A percentile compares a stretch with the other conserved stretches of the same genome.
These are phyloP conservation scores for Phataginus tetradactyla DNA, from an alignment of 2,797 vertebrate genomes.

Conservation along the genomic window DNA sequence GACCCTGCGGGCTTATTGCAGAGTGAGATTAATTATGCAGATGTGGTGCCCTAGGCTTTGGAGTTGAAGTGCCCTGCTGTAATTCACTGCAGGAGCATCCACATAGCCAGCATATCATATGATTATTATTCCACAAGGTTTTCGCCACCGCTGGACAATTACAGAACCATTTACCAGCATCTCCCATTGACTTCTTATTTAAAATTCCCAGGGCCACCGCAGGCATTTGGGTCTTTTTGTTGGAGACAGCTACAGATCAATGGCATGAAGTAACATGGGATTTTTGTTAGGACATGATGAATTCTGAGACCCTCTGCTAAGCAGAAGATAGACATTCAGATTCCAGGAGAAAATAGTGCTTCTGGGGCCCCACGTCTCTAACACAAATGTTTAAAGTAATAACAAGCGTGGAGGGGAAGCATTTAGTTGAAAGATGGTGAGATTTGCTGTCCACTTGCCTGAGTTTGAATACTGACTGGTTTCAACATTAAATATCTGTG, in stretches of 20 bases:
- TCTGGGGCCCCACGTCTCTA: neutral
- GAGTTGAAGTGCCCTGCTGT: conserved; percentile 72
- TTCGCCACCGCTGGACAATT: conserved; percentile 63
- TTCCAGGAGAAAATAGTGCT: neutral
- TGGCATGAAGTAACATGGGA: conserved; percentile 46
- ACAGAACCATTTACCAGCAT: conserved; percentile 65
- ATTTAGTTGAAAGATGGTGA: neutral
- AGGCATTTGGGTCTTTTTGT: conserved; percentile 45
- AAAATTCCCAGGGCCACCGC: conserved; percentile 71
- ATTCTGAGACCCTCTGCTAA: conserved; percentile 24
- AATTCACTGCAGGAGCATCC: conserved; percentile 72
- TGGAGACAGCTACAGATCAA: conserved; percentile 65
- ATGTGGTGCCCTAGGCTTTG: conserved; percentile 50
- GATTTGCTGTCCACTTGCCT: neutral
- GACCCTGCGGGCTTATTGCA: conserved; percentile 63
- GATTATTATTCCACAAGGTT: conserved; percentile 78
- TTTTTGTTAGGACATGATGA: conserved; percentile 46
- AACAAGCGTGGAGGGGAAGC: neutral
- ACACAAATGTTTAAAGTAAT: conserved; percentile 8
- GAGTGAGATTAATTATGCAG: conserved; percentile 77
- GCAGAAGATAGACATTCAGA: neutral
- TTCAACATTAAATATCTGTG: neutral
- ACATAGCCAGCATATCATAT: conserved; percentile 65
- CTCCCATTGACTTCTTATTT: conserved; percentile 80
- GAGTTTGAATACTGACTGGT: neutral